Base-by-base conservation (phyloP, 2,797 vertebrate species). In the Pseudochromis fuscus region DNA sequence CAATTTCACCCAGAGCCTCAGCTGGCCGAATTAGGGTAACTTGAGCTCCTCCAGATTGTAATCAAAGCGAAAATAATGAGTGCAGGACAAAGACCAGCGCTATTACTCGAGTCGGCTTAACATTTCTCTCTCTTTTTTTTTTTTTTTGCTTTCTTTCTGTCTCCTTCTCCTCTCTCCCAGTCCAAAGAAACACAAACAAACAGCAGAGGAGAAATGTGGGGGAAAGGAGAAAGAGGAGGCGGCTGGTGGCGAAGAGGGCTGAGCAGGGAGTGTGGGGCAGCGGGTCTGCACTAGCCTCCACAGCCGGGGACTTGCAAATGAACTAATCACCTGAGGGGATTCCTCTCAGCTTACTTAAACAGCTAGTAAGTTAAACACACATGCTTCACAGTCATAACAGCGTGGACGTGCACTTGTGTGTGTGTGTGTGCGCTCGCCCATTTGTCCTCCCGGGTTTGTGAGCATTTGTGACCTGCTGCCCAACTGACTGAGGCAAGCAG, bases 61-160 rank as follows among this genome's bases (percentile, higher is more conserved):
- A 94, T 93, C 92, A 93, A 92, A 90, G 81, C 35, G 53, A 90
- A 93, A 92, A 93, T 93, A 94, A 94, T 90, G 88, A 94, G 88
- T 71, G 81, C 76, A 73, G 73, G 83, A 91, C 90, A 93, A 92
- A 92, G 89, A 88, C 74, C 56, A 63, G 67, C 19, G 68, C 77
- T 92, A 91, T 89, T 89, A 88, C 89, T 85, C 81, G 7, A 75
- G 77, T 75, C 75, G 79, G 87, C 85, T 88, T 92, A 90, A 90
- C 79, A 87, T 90, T 88, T 91, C 77, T 86, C 44, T 69, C 72
- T 69, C 46, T 16, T 16, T 31, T 45, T 56, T 72, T 42, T 40
- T 21, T 38, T 33, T 66, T 13, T 6, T 77, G 28, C 57, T 33
- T 15, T 44, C 44, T 66, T 33, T 83, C 58, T 52, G 25, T 83